phyloP scores from a whole-genome alignment of 2,113 vertebrate genomes.

The Antidorcas marsupialis region DNA sequence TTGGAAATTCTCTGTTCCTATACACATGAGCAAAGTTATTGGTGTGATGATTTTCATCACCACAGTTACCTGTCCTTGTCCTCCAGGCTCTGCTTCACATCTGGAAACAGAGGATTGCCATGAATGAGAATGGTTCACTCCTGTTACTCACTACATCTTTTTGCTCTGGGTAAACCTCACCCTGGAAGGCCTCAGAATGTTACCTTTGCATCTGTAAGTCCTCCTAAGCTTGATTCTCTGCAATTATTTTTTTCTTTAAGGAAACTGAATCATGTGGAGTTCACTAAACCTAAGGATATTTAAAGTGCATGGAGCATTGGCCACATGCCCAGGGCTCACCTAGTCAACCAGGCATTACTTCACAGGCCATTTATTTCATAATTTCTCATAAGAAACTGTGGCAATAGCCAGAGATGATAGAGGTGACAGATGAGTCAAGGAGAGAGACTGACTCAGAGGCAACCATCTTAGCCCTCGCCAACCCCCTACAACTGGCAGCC shows the following conservation, averaged over 20 bases:
- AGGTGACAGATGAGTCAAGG: neutral
- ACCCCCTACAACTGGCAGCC: neutral
- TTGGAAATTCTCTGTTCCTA: neutral
- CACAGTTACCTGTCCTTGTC: neutral
- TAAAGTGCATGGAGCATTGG: conserved; percentile 64
- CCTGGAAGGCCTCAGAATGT: neutral
- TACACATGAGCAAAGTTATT: neutral
- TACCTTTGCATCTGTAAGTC: neutral
- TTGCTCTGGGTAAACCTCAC: neutral
- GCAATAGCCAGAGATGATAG: neutral
- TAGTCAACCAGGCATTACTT: conserved; percentile 53
- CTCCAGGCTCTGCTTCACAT: neutral
- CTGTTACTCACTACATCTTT: neutral
- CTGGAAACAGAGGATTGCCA: neutral
- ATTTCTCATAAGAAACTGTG: conserved; percentile 35
- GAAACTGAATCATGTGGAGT: conserved; percentile 70
- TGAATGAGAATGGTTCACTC: neutral
- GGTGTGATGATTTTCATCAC: neutral
- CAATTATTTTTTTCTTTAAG: conserved; percentile 11
- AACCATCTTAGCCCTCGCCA: neutral
- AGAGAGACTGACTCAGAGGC: neutral
- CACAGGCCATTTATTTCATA: conserved; percentile 39
- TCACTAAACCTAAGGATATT: conserved; percentile 58
- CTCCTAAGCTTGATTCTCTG: neutral
- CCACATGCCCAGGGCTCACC: conserved; percentile 47